Evolutionary conservation across 2,113 vertebrate species (phyloP), one percentile per base, ranked within the genome.

Genomic region (Silurus meridionalis): DNA sequence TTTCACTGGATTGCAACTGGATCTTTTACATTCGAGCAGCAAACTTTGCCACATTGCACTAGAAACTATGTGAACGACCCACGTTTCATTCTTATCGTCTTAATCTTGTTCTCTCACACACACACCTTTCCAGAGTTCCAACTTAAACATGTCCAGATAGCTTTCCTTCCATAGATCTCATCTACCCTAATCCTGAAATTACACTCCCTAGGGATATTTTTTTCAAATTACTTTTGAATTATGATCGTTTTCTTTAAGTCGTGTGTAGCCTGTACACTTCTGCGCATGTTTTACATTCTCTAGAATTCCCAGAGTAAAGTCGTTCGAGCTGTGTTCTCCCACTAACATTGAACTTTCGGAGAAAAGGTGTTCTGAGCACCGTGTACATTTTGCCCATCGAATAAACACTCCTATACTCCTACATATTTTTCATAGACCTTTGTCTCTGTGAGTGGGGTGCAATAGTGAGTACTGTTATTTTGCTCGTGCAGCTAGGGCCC

Each of bases 401-500:
- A 92, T 93, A 90, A 85, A 89, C 92, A 95, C 93, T 94, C 80
- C 66, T 81, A 63, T 50, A 95, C 94, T 95, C 94, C 94, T 95
- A 94, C 95, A 94, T 94, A 25, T 87, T 89, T 90, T 94, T 93
- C 93, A 91, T 84, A 87, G 89, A 90, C 83, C 79, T 87, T 87
- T 80, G 80, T 87, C 86, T 86, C 80, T 86, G 81, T 81, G 85
- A 66, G 87, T 87, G 85, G 85, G 80, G 85, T 88, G 28, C 23
- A 82, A 75, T 67, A 53, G 78, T 87, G 46, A 28, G 52, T 75
- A 74, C 69, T 60, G 55, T 74, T 89, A 88, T 90, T 89, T 89
- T 61, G 90, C 88, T 91, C 92, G 90, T 89, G 90, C 88, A 89
- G 91, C 79, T 79, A 87, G 48, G 74, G 58, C 37, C 83, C 80